A percentile compares a stretch with the other conserved stretches of the same genome.
These are phyloP conservation scores for Microctonus aethiopoides DNA, from an alignment of 2,888 invertebrate species.

Conservation along the genomic window DNA sequence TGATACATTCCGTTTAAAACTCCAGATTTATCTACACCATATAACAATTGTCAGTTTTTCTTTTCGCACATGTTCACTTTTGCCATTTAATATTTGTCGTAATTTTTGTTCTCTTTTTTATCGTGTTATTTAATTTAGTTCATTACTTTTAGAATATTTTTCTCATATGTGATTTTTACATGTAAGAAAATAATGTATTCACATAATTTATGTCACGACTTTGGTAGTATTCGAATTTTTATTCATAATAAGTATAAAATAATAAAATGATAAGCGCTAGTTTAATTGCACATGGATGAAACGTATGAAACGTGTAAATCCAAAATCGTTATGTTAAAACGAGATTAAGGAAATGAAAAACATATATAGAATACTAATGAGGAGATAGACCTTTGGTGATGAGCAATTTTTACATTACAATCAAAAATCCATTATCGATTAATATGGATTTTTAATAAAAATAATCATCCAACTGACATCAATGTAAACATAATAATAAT, in stretches of 20 bases:
- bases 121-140: not conserved
- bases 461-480: not conserved
- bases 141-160: not conserved
- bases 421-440: not conserved
- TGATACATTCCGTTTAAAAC: constrained; percentile 29
- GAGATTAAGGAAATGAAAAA: not conserved
- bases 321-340: not conserved
- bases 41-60: not conserved
- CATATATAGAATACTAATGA: not conserved
- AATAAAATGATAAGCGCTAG: not conserved
- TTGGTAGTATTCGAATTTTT: constrained; percentile 28
- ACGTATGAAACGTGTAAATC: not conserved
- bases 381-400: not conserved
- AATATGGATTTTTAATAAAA: not conserved
- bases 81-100: no score
- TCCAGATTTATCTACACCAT: not conserved
- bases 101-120: not conserved
- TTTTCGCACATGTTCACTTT: not conserved
- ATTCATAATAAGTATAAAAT: not conserved
- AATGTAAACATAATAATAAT: not conserved
- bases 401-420: not conserved
- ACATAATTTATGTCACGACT: constrained; percentile 32
- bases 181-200: not conserved
- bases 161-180: not conserved
- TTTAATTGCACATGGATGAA: not conserved